Conservation (phyloP, 2,797 vertebrate genomes). For the Xyrichtys novacula region DNA sequence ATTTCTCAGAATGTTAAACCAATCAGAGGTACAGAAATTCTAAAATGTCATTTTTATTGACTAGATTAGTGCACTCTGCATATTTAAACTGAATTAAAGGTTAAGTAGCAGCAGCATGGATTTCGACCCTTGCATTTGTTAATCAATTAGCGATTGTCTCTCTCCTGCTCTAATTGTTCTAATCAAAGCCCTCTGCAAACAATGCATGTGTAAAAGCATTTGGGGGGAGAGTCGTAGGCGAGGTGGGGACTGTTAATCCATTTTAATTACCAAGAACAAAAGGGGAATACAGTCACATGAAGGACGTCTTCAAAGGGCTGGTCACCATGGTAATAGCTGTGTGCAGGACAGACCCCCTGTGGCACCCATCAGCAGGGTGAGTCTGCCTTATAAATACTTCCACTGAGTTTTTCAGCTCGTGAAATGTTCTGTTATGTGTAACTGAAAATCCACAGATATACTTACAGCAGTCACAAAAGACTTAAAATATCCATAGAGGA, state of each 20-base stretch:
- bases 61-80: too few relatives aligned
- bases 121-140: conserved; percentile 20
- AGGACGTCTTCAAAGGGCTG: conserved; percentile 58
- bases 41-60: background rate
- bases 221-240: background rate
- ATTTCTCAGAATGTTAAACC: too few relatives aligned
- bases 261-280: conserved; percentile 79
- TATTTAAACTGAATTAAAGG: conserved; percentile 5
- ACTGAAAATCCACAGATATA: background rate
- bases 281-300: conserved; percentile 61
- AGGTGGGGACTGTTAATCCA: conserved; percentile 55
- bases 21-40: background rate
- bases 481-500: conserved; percentile 32
- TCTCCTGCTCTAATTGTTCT: conserved; percentile 22
- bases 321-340: conserved; percentile 65
- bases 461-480: conserved; percentile 2
- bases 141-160: conserved; percentile 34
- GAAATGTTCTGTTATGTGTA: conserved; percentile 23
- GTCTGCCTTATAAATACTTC: conserved; percentile 11
- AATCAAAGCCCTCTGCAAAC: conserved; percentile 50
- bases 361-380: conserved; percentile 26
- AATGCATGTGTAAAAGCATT: conserved; percentile 34
- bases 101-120: conserved; percentile 1
- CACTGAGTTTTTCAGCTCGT: background rate
- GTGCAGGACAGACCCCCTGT: conserved; percentile 48